Evolutionary conservation across 2,797 vertebrate genomes (phyloP).

Genomic region (Siniperca obscura): DNA sequence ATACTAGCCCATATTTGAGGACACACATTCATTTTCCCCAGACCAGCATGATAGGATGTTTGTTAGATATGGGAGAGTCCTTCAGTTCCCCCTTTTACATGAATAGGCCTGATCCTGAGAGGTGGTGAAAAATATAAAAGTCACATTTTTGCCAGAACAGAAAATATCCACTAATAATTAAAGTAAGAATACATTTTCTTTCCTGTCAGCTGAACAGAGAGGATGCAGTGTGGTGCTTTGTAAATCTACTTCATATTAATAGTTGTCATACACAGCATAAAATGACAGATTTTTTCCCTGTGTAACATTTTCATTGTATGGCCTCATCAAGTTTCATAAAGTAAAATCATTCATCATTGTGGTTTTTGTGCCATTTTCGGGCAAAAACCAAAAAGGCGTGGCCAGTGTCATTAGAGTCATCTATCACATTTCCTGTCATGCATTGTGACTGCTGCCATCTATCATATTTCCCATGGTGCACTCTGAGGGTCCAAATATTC

Average conservation of each 20-base stretch:
- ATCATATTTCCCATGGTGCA: conserved; percentile 58
- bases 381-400: conserved; percentile 65
- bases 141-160: background rate
- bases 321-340: conserved; percentile 57
- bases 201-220: conserved; percentile 21
- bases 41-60: background rate
- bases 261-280: conserved; percentile 2
- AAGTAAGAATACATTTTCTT: conserved; percentile 1
- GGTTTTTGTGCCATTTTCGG: conserved; percentile 37
- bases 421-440: conserved; percentile 68
- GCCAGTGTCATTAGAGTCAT: conserved; percentile 64
- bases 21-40: background rate
- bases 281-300: conserved; percentile 29
- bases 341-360: conserved; percentile 66
- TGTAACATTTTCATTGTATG: conserved; percentile 30
- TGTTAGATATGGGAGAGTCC: background rate
- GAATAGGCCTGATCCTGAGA: background rate
- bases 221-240: background rate
- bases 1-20: background rate
- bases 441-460: conserved; percentile 55
- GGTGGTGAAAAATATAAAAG: background rate
- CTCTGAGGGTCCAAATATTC: conserved; percentile 43
- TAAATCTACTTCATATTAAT: conserved; percentile 16
- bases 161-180: background rate
- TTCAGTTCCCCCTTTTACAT: background rate